Conservation (phyloP, 2,888 invertebrate genomes). For the Drosophila paucipuncta region DNA sequence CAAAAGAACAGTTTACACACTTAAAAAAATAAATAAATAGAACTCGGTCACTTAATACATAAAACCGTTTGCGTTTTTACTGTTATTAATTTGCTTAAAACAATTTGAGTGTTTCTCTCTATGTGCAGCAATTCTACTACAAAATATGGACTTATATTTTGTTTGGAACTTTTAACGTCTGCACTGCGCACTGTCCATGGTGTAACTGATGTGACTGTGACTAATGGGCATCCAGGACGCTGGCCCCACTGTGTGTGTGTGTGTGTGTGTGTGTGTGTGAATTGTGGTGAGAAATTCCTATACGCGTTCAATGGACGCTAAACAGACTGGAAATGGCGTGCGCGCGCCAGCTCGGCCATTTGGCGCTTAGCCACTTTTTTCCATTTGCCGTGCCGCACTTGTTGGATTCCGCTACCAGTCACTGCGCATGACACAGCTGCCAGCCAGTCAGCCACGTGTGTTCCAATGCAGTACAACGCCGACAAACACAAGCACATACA, state of each 20-base stretch:
- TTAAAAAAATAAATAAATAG: slow-evolving; percentile 7
- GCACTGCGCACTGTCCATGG: slow-evolving; percentile 65
- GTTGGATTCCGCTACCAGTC: slow-evolving; percentile 71
- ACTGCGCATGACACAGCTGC: slow-evolving; percentile 68
- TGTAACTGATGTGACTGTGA: slow-evolving; percentile 57
- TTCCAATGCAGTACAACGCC: slow-evolving; percentile 39
- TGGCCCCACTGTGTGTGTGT: slow-evolving; percentile 19
- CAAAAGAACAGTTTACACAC: slow-evolving; percentile 6
- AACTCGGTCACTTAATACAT: not conserved
- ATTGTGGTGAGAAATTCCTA: slow-evolving; percentile 52
- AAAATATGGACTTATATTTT: not conserved
- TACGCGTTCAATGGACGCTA: slow-evolving; percentile 13
- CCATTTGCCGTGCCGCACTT: slow-evolving; percentile 74
- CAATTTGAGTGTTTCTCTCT: slow-evolving; percentile 12
- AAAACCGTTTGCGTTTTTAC: slow-evolving; percentile 1
- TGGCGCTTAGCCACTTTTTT: slow-evolving; percentile 25
- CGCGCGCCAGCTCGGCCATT: slow-evolving; percentile 27
- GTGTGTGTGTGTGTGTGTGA: slow-evolving; percentile 25
- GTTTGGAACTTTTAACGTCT: slow-evolving; percentile 31
- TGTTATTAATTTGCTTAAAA: slow-evolving; percentile 1
- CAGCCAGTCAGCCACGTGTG: slow-evolving; percentile 62
- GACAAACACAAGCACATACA: not conserved
- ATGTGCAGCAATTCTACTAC: slow-evolving; percentile 36
- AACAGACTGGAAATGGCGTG: slow-evolving; percentile 45
- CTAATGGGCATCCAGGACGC: slow-evolving; percentile 59